Conservation (phyloP, 2,113 vertebrate genomes). For the Thamnaconus septentrionalis region DNA sequence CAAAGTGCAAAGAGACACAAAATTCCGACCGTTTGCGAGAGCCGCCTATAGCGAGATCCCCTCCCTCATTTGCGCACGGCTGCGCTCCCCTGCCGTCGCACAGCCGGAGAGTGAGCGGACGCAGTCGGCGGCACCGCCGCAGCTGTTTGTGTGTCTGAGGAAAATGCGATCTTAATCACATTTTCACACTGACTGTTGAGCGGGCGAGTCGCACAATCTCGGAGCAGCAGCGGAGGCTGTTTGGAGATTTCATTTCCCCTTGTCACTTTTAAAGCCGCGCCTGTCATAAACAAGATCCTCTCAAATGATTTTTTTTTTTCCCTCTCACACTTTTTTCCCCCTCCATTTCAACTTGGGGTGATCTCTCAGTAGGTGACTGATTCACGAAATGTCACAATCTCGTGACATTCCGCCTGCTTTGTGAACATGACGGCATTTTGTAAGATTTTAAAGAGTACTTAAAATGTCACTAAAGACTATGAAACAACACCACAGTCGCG, state of each 20-base stretch:
- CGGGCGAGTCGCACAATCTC: not conserved
- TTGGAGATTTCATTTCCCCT: slow-evolving; percentile 45
- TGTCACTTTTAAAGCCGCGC: not conserved
- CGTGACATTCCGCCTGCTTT: no score
- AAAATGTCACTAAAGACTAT: no score
- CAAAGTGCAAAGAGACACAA: slow-evolving; percentile 8
- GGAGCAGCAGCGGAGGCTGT: slow-evolving; percentile 19
- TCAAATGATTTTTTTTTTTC: slow-evolving; percentile 36
- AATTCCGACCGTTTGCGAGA: slow-evolving; percentile 47
- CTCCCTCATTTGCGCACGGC: slow-evolving; percentile 53
- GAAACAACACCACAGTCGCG: no score
- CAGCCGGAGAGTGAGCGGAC: slow-evolving; percentile 28
- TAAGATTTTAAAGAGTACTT: no score
- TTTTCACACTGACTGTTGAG: slow-evolving; percentile 22
- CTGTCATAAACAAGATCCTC: slow-evolving; percentile 25
- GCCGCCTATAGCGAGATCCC: slow-evolving; percentile 51
- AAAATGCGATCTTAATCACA: slow-evolving; percentile 51
- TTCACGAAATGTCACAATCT: no score
- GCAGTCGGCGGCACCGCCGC: slow-evolving; percentile 54
- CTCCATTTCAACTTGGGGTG: no score
- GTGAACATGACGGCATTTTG: no score
- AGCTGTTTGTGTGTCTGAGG: slow-evolving; percentile 31
- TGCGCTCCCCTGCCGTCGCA: slow-evolving; percentile 51
- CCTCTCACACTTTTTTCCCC: no score
- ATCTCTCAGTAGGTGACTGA: no score